These are phyloP conservation scores for Capromys pilorides DNA, from an alignment of 2,797 vertebrate genomes.

Conservation along the genomic window DNA sequence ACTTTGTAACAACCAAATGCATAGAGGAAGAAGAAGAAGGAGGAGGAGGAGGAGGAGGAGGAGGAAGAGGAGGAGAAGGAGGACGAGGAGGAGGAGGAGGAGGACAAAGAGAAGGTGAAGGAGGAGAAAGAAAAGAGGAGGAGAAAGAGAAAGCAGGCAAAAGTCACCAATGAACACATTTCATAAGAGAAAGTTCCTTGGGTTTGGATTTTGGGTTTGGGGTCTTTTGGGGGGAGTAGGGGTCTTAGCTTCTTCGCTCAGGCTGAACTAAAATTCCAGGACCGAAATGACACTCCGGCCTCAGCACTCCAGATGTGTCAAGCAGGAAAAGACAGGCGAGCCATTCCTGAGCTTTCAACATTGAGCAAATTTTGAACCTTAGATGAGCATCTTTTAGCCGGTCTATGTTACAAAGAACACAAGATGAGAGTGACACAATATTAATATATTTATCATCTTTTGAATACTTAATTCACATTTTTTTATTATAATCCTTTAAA, in stretches of 20 bases:
- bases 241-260: background rate
- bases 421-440: background rate
- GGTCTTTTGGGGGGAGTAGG: too few species aligned
- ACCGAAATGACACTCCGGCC: background rate
- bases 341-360: background rate
- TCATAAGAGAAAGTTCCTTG: background rate
- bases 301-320: background rate
- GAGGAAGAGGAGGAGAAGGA: background rate
- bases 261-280: background rate
- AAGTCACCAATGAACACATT: background rate
- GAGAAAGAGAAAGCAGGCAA: too few species aligned
- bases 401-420: slow-evolving; percentile 4
- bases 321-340: background rate
- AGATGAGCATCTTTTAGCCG: background rate
- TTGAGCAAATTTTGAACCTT: background rate
- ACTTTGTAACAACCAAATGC: too few species aligned
- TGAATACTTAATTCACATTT: background rate
- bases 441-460: background rate
- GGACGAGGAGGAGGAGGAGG: too few species aligned
- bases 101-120: background rate
- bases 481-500: background rate
- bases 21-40: too few species aligned
- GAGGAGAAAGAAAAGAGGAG: too few species aligned
- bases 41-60: background rate
- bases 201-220: background rate